Conservation (phyloP, 2,113 vertebrate genomes). For the Elgaria multicarinata region DNA sequence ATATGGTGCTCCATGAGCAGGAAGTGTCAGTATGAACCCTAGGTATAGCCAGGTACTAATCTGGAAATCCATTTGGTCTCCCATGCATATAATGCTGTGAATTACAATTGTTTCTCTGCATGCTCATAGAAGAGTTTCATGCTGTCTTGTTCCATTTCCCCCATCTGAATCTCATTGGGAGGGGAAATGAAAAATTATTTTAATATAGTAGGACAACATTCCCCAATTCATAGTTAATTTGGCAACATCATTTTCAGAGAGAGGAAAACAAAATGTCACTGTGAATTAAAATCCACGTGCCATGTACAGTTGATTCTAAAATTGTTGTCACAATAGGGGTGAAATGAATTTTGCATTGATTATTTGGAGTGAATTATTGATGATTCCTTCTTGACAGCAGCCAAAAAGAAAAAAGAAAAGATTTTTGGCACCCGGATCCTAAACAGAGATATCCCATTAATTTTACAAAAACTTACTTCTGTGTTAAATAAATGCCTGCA, state of each 20-base stretch:
- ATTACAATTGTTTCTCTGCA: not conserved
- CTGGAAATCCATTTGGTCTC: not conserved
- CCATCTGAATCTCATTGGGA: not conserved
- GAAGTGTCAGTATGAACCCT: not conserved
- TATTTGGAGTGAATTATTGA: not conserved
- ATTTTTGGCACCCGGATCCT: not conserved
- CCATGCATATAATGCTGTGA: not conserved
- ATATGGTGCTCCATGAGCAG: not conserved
- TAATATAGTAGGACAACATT: not conserved
- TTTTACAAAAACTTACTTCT: not conserved
- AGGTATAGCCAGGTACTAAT: too few species aligned
- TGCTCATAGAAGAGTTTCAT: not conserved
- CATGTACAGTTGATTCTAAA: not conserved
- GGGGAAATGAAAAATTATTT: not conserved
- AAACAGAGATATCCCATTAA: not conserved
- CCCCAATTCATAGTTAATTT: not conserved
- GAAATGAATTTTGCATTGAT: not conserved
- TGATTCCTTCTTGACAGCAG: not conserved
- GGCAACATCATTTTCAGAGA: not conserved
- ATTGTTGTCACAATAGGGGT: not conserved
- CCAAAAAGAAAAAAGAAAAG: too few species aligned
- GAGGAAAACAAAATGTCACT: not conserved
- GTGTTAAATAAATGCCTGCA: not conserved
- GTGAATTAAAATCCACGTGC: constrained; percentile 1
- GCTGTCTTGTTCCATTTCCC: not conserved